These are phyloP conservation scores for Remorina albescens DNA, from an alignment of 2,797 vertebrate genomes.

Conservation along the genomic window DNA sequence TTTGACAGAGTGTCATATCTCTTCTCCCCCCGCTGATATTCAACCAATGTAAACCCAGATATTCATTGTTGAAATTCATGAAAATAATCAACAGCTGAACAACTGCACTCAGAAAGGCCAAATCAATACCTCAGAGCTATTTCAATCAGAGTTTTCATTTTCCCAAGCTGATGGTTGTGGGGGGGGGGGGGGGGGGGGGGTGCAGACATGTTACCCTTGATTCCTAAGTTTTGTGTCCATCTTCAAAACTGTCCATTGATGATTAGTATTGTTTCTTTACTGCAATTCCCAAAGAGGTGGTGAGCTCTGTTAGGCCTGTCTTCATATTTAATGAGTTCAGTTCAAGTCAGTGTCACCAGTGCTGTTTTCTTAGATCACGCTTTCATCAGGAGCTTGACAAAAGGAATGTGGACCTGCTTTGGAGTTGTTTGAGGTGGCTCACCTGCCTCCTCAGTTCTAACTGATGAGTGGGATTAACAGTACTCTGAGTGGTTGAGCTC, in stretches of 20 bases:
- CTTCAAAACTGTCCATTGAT: not conserved
- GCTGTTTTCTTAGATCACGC: not conserved
- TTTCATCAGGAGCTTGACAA: not conserved
- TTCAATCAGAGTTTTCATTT: slow-evolving; percentile 18
- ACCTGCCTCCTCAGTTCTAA: not conserved
- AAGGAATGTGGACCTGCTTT: not conserved
- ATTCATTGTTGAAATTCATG: slow-evolving; percentile 24
- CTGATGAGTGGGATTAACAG: no score
- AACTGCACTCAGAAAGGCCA: slow-evolving; percentile 39
- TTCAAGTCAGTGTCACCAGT: not conserved
- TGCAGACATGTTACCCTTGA: slow-evolving; percentile 9
- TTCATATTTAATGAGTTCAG: not conserved
- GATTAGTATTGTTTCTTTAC: slow-evolving; percentile 4
- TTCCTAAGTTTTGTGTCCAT: slow-evolving; percentile 22
- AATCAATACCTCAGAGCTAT: slow-evolving; percentile 39
- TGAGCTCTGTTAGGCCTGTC: not conserved
- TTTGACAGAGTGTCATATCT: slow-evolving; percentile 54
- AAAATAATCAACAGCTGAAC: slow-evolving; percentile 43
- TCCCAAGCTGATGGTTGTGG: slow-evolving; percentile 14
- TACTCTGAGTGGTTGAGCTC: no score
- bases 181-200: no score
- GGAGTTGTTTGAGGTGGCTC: no score
- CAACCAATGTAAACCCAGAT: slow-evolving; percentile 7
- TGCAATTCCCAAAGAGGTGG: not conserved
- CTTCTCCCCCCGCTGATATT: slow-evolving; percentile 6